These are phyloP conservation scores for Tridacna gigas DNA, from an alignment of 2,888 invertebrate genomes.

Conservation along the genomic window DNA sequence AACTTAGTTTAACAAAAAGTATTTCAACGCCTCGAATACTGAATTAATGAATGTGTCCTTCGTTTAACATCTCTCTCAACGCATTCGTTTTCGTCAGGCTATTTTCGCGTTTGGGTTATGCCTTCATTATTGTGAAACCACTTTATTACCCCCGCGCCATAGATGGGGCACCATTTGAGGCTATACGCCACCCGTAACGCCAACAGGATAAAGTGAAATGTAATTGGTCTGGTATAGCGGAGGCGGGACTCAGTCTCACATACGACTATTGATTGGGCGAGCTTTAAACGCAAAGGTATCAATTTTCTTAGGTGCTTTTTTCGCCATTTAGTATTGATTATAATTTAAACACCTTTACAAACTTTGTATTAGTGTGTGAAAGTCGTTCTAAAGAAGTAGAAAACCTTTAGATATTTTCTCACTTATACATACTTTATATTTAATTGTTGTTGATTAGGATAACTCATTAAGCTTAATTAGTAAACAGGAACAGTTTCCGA, in stretches of 20 bases:
- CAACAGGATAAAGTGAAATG: conserved; percentile 3
- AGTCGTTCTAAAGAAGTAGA: conserved; percentile 19
- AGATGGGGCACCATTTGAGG: neutral
- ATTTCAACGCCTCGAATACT: too few relatives aligned
- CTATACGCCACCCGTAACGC: conserved; percentile 20
- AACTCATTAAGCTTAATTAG: neutral
- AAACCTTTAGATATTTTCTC: conserved; percentile 13
- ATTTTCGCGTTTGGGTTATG: neutral
- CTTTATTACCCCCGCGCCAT: neutral
- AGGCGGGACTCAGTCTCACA: neutral
- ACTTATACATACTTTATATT: neutral
- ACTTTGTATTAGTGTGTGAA: conserved; percentile 28
- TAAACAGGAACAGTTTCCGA: neutral
- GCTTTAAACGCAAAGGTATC: conserved; percentile 13
- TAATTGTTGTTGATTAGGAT: neutral
- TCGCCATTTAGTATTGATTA: conserved; percentile 42
- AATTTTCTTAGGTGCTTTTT: conserved; percentile 39
- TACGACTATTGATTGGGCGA: conserved; percentile 4
- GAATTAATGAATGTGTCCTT: neutral
- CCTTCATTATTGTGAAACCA: neutral
- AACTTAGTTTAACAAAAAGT: too few relatives aligned
- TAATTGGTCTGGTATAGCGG: conserved; percentile 14
- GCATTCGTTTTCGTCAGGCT: neutral
- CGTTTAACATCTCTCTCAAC: neutral
- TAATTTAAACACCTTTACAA: conserved; percentile 41